Evolutionary conservation across 2,797 vertebrate genomes (phyloP), one percentile per base, ranked within the genome.

Genomic region (Tenualosa thibaudeaui): DNA sequence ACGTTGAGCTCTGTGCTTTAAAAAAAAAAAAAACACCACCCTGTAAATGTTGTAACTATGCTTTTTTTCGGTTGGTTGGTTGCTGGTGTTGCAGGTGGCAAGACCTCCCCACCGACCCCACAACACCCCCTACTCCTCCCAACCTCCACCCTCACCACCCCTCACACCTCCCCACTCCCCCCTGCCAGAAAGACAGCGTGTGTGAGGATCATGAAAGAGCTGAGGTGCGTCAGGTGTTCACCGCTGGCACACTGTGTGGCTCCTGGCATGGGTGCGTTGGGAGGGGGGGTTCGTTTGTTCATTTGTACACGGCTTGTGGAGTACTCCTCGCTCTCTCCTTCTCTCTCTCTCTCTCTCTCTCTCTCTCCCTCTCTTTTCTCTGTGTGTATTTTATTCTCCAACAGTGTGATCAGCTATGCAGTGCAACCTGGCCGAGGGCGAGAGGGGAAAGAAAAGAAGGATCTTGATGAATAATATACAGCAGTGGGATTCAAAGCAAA

Each of bases 401-500:
- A 51, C 71, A 82, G 86, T 86, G 81, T 86, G 83, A 92, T 89
- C 86, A 90, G 91, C 89, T 91, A 91, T 91, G 92, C 88, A 90
- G 90, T 90, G 88, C 91, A 89, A 87, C 89, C 85, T 89, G 86
- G 84, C 90, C 87, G 84, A 87, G 83, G 93, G 90, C 89, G 86
- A 91, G 84, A 82, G 10, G 46, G n/a, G 40, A 83, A 89, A 85
- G 86, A 90, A 83, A 90, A 82, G 85, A 90, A 88, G 89, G 86
- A 92, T 87, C 86, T 88, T 89, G 85, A 90, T 93, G 90, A 94
- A 94, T 93, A 92, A 93, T 93, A 91, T 88, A 93, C 87, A 84
- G 84, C 86, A 87, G 83, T 88, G 89, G 86, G 71, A 87, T 88
- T 90, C 84, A 87, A 81, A 83, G 86, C 84, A 86, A 60, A 86